Evolutionary conservation across 2,888 invertebrate genomes (phyloP).

Genomic region (Andricus quercusramuli): DNA sequence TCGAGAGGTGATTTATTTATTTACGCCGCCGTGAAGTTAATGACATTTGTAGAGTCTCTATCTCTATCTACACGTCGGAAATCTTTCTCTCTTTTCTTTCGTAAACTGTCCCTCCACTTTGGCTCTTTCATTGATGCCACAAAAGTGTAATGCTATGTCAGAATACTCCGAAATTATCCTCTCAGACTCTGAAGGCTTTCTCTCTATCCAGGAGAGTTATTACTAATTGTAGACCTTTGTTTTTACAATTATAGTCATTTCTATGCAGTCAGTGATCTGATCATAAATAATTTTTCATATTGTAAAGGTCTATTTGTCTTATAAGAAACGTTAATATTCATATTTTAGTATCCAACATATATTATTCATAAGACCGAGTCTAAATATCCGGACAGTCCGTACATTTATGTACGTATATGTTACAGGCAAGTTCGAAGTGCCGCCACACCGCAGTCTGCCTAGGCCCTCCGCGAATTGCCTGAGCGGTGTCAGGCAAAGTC

Average conservation of each 20-base stretch:
- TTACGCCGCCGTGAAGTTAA: conserved; percentile 31
- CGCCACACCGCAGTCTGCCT: no score
- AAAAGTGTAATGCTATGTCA: background rate
- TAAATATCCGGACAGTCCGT: no score
- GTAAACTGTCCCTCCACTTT: background rate
- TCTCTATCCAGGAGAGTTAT: background rate
- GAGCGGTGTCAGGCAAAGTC: no score
- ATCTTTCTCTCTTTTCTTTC: background rate
- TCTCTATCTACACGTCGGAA: background rate
- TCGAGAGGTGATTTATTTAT: conserved; percentile 34
- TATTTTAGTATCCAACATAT: background rate
- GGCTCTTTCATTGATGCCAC: background rate
- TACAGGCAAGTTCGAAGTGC: no score
- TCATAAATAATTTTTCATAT: background rate
- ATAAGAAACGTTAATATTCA: background rate
- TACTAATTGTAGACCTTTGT: background rate
- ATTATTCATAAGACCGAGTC: background rate
- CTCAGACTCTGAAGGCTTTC: background rate
- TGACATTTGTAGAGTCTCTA: conserved; percentile 30
- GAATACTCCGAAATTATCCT: background rate
- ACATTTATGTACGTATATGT: no score
- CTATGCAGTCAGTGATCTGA: background rate
- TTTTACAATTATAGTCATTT: background rate
- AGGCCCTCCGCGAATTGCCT: no score
- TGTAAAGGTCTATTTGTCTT: no score